Evolutionary conservation across 2,888 invertebrate species (phyloP), one percentile per base, ranked within the genome.

Genomic region (Hetaerina titia): DNA sequence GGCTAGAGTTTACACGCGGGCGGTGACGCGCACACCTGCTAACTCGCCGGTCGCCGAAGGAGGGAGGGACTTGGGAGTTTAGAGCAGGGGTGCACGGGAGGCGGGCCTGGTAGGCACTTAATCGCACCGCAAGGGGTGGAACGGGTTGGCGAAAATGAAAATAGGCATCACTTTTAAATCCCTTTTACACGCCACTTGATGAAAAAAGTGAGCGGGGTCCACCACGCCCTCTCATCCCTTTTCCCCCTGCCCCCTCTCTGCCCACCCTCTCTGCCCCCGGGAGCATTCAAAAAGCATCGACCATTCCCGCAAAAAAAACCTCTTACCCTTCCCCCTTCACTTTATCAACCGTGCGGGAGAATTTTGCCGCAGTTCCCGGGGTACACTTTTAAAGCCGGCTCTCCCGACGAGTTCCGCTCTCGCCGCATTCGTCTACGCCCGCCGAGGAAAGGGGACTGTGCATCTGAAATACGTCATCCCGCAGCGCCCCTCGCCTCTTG

Each of bases 171-270:
- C 31, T 25, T 31, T 81, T 81, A 81, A 31, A 81, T 25, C 31
- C 69, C 81, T 81, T 81, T 81, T 81, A 81, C 81, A 81, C 81
- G 81, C 25, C 81, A 25, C 81, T 81, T 81, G 81, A 81, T 81
- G 81, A 81, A 81, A 81, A 81, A 81, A 81, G 81, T 81, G 31
- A 81, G 58, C 58, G 6, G 17, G 60, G 25, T 90, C 90, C 60
- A 5, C n/a, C 58, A 25, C 89, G 2, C 58, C 31, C 45, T 56
- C 9, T 58, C 22, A 22, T 7, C 15, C n/a, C 57, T 6, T 22
- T 22, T 11, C 88, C 56, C 45, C 45, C 1, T 45, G 5, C 31
- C 15, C 56, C 15, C 56, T 45, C 31, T 2, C 45, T 4, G 45
- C 2, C 22, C 81, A 17, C 31, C 81, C 81, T n/a, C 88, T 22